Conservation (phyloP, 2,113 vertebrate species). For the Eulemur rufifrons region DNA sequence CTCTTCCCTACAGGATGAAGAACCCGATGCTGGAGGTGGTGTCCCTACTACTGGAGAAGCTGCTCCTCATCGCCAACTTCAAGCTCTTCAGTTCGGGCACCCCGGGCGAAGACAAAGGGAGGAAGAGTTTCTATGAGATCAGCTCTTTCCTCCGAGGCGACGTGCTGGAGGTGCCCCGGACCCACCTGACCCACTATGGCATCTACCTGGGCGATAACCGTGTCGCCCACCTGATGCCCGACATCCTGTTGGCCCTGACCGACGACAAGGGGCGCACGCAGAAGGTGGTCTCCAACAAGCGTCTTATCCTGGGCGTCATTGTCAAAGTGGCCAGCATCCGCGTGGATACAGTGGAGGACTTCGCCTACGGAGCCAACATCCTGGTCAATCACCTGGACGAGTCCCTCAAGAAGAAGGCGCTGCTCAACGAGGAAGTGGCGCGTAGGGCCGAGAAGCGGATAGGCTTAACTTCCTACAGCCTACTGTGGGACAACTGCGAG, state of each 20-base stretch:
- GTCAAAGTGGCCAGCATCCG: conserved; percentile 89
- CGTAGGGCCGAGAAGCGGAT: conserved; percentile 89
- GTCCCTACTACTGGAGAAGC: conserved; percentile 89
- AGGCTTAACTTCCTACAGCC: conserved; percentile 90
- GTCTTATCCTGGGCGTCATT: conserved; percentile 93
- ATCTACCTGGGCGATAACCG: conserved; percentile 94
- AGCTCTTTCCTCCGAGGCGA: conserved; percentile 89
- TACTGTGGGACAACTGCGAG: conserved; percentile 98
- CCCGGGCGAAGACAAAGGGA: conserved; percentile 12
- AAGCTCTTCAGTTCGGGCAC: conserved; percentile 78
- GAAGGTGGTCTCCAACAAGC: conserved; percentile 91
- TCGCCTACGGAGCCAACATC: conserved; percentile 91
- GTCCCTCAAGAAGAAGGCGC: conserved; percentile 78
- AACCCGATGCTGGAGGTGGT: conserved; percentile 87
- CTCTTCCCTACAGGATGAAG: conserved; percentile 76
- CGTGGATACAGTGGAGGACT: conserved; percentile 94
- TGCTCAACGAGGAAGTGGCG: conserved; percentile 88
- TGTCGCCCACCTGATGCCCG: conserved; percentile 96
- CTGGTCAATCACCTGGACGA: conserved; percentile 90
- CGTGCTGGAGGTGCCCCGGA: conserved; percentile 93
- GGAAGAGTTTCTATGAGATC: conserved; percentile 77
- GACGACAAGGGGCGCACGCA: conserved; percentile 82
- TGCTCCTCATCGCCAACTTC: conserved; percentile 87
- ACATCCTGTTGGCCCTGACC: conserved; percentile 91
- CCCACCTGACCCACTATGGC: conserved; percentile 93